Evolutionary conservation across 2,113 vertebrate species (phyloP).

Genomic region (Myrmecobius fasciatus): DNA sequence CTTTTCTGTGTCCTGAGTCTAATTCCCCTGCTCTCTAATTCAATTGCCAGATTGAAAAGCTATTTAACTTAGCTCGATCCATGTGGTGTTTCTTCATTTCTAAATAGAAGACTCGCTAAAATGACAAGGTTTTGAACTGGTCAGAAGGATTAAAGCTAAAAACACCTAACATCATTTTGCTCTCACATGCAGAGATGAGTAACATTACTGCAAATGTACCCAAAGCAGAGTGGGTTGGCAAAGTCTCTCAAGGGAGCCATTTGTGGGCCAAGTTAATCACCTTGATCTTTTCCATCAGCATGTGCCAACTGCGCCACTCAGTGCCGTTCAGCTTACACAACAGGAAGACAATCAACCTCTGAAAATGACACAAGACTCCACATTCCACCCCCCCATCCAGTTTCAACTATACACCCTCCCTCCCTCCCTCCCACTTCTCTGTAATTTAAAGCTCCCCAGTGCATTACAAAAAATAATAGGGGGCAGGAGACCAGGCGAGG

Average conservation of each 20-base stretch:
- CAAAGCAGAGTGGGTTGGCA: not conserved
- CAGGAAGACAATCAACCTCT: conserved; percentile 38
- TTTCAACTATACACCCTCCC: not conserved
- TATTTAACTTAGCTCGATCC: not conserved
- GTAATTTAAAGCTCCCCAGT: conserved; percentile 71
- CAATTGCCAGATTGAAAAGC: not conserved
- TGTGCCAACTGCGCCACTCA: conserved; percentile 74
- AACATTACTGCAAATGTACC: not conserved
- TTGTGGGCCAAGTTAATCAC: conserved; percentile 28
- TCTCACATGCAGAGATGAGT: not conserved
- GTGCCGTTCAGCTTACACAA: conserved; percentile 28
- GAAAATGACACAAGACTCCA: not conserved
- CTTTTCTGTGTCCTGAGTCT: not conserved
- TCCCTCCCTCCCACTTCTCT: not conserved
- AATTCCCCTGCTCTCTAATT: rapidly evolving
- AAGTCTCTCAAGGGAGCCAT: not conserved
- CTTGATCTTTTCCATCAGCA: conserved; percentile 48
- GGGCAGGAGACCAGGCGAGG: conserved; percentile 67
- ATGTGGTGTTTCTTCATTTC: not conserved
- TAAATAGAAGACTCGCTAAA: not conserved
- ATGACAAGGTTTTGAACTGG: conserved; percentile 28
- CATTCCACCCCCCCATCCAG: not conserved
- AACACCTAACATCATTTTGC: not conserved
- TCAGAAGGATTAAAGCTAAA: conserved; percentile 33
- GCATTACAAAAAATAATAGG: conserved; percentile 78